Percentiles rank a stretch among this genome's conserved stretches.
Conservation (phyloP, 92 coral and sea anemone species). For the Palythoa caribaeorum region DNA sequence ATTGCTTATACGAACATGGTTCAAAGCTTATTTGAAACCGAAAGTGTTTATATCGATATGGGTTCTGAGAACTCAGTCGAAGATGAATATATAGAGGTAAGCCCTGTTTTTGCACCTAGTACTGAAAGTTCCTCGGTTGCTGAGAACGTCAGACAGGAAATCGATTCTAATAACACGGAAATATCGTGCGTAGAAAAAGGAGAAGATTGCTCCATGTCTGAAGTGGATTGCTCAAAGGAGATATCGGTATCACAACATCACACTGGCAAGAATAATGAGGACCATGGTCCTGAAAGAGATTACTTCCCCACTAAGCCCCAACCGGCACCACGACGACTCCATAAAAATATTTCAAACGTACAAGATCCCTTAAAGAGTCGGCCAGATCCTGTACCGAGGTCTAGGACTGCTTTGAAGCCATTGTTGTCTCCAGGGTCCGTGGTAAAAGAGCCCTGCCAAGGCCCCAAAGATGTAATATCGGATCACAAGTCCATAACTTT, state of each 20-base stretch:
- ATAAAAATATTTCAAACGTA: too few species aligned
- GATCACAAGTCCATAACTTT: neutral
- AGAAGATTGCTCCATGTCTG: neutral
- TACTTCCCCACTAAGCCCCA: neutral
- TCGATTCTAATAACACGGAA: neutral
- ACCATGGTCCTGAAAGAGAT: neutral
- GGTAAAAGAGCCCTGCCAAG: neutral
- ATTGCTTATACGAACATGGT: neutral
- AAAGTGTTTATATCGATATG: conserved; percentile 10
- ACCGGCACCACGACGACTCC: conserved; percentile 4
- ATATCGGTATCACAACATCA: neutral
- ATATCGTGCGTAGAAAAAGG: neutral
- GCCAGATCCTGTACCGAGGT: neutral
- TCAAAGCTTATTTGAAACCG: neutral
- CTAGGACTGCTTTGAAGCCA: neutral
- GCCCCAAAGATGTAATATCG: too few species aligned
- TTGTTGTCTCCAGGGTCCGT: neutral
- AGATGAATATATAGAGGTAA: conserved; percentile 21
- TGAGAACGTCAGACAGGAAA: neutral
- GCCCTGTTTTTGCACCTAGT: neutral
- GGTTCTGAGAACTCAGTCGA: neutral
- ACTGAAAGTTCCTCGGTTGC: neutral
- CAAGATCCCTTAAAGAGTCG: neutral
- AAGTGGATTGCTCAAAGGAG: neutral
- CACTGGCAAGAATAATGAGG: neutral